Evolutionary conservation across 2,888 invertebrate genomes (phyloP).

Genomic region (Dichetophora obliterata): DNA sequence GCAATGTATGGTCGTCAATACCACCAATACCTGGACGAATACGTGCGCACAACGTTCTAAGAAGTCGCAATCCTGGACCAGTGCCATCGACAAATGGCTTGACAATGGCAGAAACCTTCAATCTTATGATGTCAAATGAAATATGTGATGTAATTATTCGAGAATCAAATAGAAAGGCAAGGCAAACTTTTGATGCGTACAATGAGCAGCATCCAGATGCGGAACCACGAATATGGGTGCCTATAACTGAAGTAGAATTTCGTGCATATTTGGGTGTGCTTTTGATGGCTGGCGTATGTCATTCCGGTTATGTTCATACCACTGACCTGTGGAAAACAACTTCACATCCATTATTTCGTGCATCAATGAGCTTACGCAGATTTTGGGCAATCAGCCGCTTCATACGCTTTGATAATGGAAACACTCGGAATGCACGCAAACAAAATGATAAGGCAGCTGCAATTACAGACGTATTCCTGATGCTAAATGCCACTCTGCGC

Average conservation of each 20-base stretch:
- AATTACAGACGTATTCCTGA: conserved; percentile 12
- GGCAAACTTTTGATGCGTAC: conserved; percentile 25
- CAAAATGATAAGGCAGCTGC: conserved; percentile 16
- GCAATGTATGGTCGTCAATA: conserved; percentile 30
- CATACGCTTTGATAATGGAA: conserved; percentile 39
- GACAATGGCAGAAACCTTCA: conserved; percentile 36
- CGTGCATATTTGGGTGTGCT: conserved; percentile 33
- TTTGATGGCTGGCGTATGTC: conserved; percentile 31
- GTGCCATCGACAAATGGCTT: conserved; percentile 27
- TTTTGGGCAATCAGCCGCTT: conserved; percentile 39
- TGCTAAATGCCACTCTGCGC: conserved; percentile 32
- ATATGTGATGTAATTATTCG: conserved; percentile 41
- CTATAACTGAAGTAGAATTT: conserved; percentile 35
- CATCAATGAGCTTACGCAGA: conserved; percentile 33
- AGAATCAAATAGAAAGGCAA: conserved; percentile 42
- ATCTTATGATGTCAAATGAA: conserved; percentile 40
- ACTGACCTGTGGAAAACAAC: conserved; percentile 41
- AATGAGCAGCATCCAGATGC: conserved; percentile 36
- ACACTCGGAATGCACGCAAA: conserved; percentile 35
- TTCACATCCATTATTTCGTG: conserved; percentile 39
- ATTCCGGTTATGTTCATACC: conserved; percentile 29
- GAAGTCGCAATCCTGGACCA: conserved; percentile 32
- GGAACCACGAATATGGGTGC: conserved; percentile 19
- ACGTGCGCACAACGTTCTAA: conserved; percentile 36
- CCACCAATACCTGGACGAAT: conserved; percentile 32